Evolutionary conservation across 2,113 vertebrate genomes (phyloP), one percentile per base, ranked within the genome.

Genomic region (Prinia subflava): DNA sequence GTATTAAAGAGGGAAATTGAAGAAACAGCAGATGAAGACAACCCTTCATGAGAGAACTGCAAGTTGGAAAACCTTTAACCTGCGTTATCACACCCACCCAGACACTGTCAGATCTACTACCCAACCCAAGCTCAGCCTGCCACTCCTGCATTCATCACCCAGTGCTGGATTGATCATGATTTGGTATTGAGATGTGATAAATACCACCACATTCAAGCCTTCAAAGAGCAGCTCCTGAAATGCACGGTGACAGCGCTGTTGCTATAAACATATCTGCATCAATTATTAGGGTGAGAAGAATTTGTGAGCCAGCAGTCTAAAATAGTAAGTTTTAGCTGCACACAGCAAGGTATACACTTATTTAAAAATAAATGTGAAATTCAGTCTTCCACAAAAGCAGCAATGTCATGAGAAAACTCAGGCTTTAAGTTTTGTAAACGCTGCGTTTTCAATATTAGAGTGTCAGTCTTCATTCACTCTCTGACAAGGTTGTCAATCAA

Each of bases 381-480:
- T 47, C 87, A 95, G 90, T 96, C 93, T 97, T 96, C 90, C 95
- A 98, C 82, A 97, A 97, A 98, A 97, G 95, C 35, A 97, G 98
- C 97, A 95, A 84, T 35, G 96, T 98, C 97, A 97, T 98, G 96
- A 98, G 94, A 98, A 98, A 98, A 98, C 95, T 97, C 88, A 0
- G 46, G 90, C 84, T 96, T 69, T 31, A 77, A 94, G 90, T 98
- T 98, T 90, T 97, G 94, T 97, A 92, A 98, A 98, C 75, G 94
- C 94, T 97, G 97, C 97, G 33, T 93, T 98, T 98, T 97, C 97
- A 97, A 97, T 98, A 98, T 98, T 95, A 91, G 39, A 39, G 62
- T 98, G 97, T 97, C 97, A 98, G 95, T 98, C 97, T 98, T 98
- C 98, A 98, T 98, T 98, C 97, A 98, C 87, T 96, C 94, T 96